phyloP scores from a whole-genome alignment of 1,140 invertebrate species.

The Drosophila sp. region DNA sequence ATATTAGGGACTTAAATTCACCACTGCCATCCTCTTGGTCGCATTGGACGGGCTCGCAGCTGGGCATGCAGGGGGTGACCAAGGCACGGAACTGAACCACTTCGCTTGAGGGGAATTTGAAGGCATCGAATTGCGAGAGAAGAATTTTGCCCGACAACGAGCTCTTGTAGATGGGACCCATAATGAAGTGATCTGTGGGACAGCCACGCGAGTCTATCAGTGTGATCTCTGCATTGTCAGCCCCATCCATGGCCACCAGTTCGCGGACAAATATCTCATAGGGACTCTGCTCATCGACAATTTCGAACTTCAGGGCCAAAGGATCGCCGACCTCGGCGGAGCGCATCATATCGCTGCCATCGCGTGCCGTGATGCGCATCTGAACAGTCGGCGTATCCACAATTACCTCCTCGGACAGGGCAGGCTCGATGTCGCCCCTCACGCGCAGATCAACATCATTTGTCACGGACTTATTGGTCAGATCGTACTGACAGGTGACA shows the following conservation, averaged over 20 bases:
- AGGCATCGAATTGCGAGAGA: constrained; percentile 95
- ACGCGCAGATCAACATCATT: constrained; percentile 95
- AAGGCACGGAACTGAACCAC: constrained; percentile 96
- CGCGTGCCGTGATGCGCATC: constrained; percentile 94
- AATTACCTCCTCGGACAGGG: constrained; percentile 91
- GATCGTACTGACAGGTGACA: constrained; percentile 96
- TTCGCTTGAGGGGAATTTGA: constrained; percentile 97
- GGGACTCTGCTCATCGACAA: constrained; percentile 94
- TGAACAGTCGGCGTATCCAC: constrained; percentile 96
- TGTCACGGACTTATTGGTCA: constrained; percentile 96
- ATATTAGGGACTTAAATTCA: constrained; percentile 89
- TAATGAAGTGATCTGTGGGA: constrained; percentile 95
- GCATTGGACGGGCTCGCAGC: constrained; percentile 95
- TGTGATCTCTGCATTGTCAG: constrained; percentile 95
- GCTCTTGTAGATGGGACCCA: constrained; percentile 94
- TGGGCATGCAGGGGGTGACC: constrained; percentile 96
- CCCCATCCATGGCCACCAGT: constrained; percentile 96
- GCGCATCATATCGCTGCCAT: constrained; percentile 88
- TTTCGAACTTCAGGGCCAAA: constrained; percentile 94
- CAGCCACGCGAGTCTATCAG: constrained; percentile 95
- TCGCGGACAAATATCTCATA: constrained; percentile 98
- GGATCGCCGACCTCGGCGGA: constrained; percentile 95
- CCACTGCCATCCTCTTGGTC: constrained; percentile 91
- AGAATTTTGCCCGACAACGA: constrained; percentile 90
- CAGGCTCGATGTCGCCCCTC: constrained; percentile 91